Base-by-base conservation (phyloP, 2,113 vertebrate genomes). In the Perca flavescens region DNA sequence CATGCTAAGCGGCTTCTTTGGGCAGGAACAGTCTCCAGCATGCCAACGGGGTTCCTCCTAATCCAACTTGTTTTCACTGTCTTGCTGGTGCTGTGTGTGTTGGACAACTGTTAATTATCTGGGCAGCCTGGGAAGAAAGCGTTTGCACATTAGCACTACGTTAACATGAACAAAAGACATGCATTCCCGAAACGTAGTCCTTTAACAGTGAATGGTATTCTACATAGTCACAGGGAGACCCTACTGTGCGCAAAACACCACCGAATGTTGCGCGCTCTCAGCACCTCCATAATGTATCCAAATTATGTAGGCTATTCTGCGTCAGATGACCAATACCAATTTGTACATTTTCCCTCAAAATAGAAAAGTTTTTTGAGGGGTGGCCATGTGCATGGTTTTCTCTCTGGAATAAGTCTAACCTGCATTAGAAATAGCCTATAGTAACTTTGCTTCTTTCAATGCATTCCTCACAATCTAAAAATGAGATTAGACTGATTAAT, bases 31-130 rank as follows among this genome's bases (percentile, higher is more conserved):
- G 81, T 75, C 89, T 88, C 90, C 89, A 86, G 57, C 40, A 62
- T 68, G 74, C 75, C 88, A 57, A 71, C 8, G 86, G 92, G 92
- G 81, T 83, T 85, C 84, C 77, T 85, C 67, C 92, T 94, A 94
- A 95, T 94, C 94, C 94, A 94, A 93, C 93, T 95, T 95, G 94
- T 95, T 95, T 94, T 96, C 93, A 91, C 93, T 91, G 91, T 89
- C 95, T 95, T 89, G 91, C 94, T 95, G 34, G 34, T 34, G 34
- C 34, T 34, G 34, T 34, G 34, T 34, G 34, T 34, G 34, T 34
- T 6, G 34, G 31, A 34, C 31, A 34, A 5, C 31, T 34, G 5
- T 34, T 34, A 34, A 34, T 34, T 34, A 34, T 34, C 34, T 34
- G 34, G 34, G 34, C 34, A 34, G 34, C 34, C 34, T 6, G 94